Evolutionary conservation across 2,113 vertebrate species (phyloP).

Genomic region (Xiphorhynchus elegans): DNA sequence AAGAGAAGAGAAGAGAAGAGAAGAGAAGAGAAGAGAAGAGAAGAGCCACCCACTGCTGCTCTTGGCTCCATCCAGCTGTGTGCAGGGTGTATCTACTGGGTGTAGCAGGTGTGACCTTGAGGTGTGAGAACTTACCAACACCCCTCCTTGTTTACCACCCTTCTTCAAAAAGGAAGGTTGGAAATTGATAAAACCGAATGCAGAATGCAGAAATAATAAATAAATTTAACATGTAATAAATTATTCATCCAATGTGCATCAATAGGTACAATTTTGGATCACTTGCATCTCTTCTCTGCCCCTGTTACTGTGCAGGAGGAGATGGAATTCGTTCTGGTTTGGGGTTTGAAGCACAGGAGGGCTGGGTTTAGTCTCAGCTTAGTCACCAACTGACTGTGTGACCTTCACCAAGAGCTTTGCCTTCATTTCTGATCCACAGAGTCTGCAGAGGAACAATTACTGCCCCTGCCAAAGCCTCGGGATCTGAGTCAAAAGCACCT

Average conservation of each 20-base stretch:
- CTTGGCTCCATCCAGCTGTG: neutral
- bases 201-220: neutral
- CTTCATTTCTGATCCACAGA: neutral
- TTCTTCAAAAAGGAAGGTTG: too few species aligned
- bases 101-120: neutral
- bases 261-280: rapidly evolving
- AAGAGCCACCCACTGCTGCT: neutral
- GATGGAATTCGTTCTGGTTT: rapidly evolving
- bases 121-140: too few species aligned
- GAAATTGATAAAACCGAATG: rapidly evolving
- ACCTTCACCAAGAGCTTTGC: neutral
- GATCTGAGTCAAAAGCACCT: rapidly evolving
- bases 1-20: too few species aligned
- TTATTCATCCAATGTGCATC: rapidly evolving
- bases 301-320: rapidly evolving
- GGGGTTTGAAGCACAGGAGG: neutral
- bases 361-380: neutral
- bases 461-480: neutral
- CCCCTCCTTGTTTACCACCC: too few species aligned
- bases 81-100: neutral
- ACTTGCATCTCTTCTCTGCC: rapidly evolving
- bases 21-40: neutral
- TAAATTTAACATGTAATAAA: rapidly evolving
- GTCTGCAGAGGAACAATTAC: rapidly evolving
- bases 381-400: rapidly evolving